Percentiles rank a stretch among this genome's conserved stretches.
phyloP scores from a whole-genome alignment of 2,888 invertebrate genomes.

The Plebejus melissa region DNA sequence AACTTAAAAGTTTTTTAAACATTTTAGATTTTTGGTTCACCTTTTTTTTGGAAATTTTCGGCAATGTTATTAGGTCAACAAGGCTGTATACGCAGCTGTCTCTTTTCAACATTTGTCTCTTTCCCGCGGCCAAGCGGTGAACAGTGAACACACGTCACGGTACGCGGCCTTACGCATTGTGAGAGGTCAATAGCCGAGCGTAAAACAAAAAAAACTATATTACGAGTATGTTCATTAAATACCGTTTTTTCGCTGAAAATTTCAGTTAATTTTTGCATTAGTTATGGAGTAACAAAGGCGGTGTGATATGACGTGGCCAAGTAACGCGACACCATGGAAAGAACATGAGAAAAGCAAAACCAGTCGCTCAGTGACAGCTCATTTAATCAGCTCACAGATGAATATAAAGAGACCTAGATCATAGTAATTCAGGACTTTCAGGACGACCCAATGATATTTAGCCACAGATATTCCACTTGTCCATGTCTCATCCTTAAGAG shows the following conservation, averaged over 20 bases:
- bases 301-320: too few relatives aligned
- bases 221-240: not conserved
- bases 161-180: slow-evolving; percentile 25
- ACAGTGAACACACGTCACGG: slow-evolving; percentile 17
- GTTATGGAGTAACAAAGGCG: too few relatives aligned
- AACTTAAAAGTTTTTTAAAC: not conserved
- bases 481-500: too few relatives aligned
- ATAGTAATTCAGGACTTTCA: too few relatives aligned
- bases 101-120: not conserved
- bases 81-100: not conserved
- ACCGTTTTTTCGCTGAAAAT: slow-evolving; percentile 2
- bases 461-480: too few relatives aligned
- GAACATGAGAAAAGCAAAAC: too few relatives aligned
- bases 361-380: too few relatives aligned
- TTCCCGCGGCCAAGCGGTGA: not conserved
- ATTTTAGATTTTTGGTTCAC: not conserved
- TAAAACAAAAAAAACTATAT: slow-evolving; percentile 20
- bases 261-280: not conserved
- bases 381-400: too few relatives aligned
- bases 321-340: too few relatives aligned
- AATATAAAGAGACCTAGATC: not conserved
- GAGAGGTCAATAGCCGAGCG: slow-evolving; percentile 22
- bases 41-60: not conserved
- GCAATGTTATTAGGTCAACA: not conserved
- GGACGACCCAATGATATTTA: too few relatives aligned